Percentiles rank a stretch among this genome's conserved stretches.
phyloP scores from a whole-genome alignment of 2,113 vertebrate genomes.

The Harpagus bidentatus region DNA sequence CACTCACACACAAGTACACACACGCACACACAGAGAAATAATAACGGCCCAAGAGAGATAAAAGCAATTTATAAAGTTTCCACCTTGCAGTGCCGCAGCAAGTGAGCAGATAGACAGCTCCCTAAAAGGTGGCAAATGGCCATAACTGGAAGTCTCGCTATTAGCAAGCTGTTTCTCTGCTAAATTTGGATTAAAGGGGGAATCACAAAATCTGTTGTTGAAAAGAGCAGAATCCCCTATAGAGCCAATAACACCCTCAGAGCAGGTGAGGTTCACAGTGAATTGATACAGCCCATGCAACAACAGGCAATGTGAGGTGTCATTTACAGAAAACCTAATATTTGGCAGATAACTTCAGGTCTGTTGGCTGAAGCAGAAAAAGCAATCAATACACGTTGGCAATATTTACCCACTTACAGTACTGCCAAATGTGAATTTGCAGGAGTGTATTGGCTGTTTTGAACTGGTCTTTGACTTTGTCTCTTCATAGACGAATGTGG shows the following conservation, averaged over 20 bases:
- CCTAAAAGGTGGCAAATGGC: neutral
- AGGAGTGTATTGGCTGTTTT: neutral
- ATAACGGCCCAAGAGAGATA: neutral
- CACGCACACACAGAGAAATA: neutral
- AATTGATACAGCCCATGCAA: neutral
- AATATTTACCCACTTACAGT: conserved; percentile 30
- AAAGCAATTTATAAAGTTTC: neutral
- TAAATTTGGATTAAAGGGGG: neutral
- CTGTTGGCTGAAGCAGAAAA: conserved; percentile 3
- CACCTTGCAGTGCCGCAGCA: neutral
- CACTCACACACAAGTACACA: neutral
- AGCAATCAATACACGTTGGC: conserved; percentile 31
- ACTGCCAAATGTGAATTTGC: conserved; percentile 49
- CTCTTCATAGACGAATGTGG: neutral
- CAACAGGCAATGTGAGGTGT: neutral
- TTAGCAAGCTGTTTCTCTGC: neutral
- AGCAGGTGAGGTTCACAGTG: neutral
- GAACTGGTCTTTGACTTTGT: conserved; percentile 29
- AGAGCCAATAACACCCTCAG: neutral
- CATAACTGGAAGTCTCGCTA: neutral
- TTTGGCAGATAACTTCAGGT: neutral
- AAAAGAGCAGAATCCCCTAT: neutral
- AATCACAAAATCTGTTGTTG: neutral
- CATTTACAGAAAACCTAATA: neutral
- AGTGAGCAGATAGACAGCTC: neutral